Evolutionary conservation across 1,140 invertebrate species (phyloP).

Genomic region (Drosophila nasuta): DNA sequence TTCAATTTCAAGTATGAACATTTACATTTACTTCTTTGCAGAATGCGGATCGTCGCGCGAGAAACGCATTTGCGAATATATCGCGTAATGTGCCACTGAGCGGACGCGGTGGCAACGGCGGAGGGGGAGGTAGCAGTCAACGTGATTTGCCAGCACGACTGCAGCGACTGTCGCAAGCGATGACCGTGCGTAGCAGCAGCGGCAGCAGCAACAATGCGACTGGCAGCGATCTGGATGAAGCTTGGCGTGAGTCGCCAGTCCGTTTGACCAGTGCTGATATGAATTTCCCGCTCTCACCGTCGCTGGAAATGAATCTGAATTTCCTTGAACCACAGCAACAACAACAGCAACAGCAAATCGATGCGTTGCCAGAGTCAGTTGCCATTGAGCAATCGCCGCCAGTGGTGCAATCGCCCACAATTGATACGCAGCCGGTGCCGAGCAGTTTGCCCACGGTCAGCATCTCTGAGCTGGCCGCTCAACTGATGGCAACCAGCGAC

Average conservation of each 20-base stretch:
- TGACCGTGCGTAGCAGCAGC: slow-evolving; percentile 7
- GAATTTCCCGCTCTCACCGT: slow-evolving; percentile 38
- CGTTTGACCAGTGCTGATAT: slow-evolving; percentile 6
- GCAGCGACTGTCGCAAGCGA: slow-evolving; percentile 44
- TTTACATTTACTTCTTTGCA: neutral
- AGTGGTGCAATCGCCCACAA: neutral
- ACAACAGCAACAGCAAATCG: neutral
- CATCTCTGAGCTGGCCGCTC: slow-evolving; percentile 34
- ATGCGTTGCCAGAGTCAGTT: neutral
- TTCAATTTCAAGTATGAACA: too few relatives aligned
- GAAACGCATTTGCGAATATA: slow-evolving; percentile 27
- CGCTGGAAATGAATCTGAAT: slow-evolving; percentile 47
- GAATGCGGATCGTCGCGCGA: neutral
- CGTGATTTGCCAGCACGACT: slow-evolving; percentile 55
- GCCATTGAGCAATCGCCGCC: neutral
- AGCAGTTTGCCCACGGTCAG: slow-evolving; percentile 2
- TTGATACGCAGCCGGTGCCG: neutral
- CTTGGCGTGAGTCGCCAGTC: slow-evolving; percentile 12
- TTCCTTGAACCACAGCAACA: slow-evolving; percentile 35
- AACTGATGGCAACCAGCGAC: slow-evolving; percentile 19
- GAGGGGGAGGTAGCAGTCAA: neutral
- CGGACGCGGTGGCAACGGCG: slow-evolving; percentile 14
- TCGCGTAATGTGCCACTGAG: slow-evolving; percentile 36
- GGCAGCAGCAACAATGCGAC: slow-evolving; percentile 1
- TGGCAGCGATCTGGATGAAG: neutral